Evolutionary conservation across 2,888 invertebrate genomes (phyloP).

Genomic region (Crematogaster levior): DNA sequence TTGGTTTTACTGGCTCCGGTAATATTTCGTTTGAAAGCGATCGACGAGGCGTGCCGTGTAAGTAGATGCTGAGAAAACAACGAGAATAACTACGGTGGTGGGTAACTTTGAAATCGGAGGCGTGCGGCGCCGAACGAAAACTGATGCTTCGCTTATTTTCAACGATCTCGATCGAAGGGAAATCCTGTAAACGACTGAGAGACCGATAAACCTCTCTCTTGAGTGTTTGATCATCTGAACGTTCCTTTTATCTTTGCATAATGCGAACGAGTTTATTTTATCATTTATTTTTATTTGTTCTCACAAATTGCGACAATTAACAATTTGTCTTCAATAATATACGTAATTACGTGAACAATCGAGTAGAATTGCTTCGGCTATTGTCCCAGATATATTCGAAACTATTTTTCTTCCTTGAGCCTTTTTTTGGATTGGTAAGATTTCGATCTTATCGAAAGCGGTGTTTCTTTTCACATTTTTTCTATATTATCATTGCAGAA

Average conservation of each 20-base stretch:
- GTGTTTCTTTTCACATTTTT: neutral
- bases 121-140: slow-evolving; percentile 60
- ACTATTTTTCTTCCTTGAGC: neutral
- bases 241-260: neutral
- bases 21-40: slow-evolving; percentile 66
- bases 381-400: neutral
- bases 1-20: slow-evolving; percentile 45
- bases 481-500: slow-evolving; percentile 13
- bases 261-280: neutral
- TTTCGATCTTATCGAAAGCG: too few relatives aligned
- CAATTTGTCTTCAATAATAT: neutral
- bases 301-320: neutral
- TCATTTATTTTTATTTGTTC: neutral
- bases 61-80: slow-evolving; percentile 64
- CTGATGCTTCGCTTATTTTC: slow-evolving; percentile 61
- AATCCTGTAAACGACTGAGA: slow-evolving; percentile 4
- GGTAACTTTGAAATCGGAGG: slow-evolving; percentile 73
- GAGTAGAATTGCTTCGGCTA: neutral
- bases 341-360: neutral
- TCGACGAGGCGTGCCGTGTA: slow-evolving; percentile 59
- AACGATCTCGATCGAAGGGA: slow-evolving; percentile 57
- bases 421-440: neutral
- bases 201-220: neutral
- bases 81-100: slow-evolving; percentile 45
- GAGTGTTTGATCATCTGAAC: neutral